phyloP scores from a whole-genome alignment of 2,888 invertebrate species.

The Chloroclystis v-ata region DNA sequence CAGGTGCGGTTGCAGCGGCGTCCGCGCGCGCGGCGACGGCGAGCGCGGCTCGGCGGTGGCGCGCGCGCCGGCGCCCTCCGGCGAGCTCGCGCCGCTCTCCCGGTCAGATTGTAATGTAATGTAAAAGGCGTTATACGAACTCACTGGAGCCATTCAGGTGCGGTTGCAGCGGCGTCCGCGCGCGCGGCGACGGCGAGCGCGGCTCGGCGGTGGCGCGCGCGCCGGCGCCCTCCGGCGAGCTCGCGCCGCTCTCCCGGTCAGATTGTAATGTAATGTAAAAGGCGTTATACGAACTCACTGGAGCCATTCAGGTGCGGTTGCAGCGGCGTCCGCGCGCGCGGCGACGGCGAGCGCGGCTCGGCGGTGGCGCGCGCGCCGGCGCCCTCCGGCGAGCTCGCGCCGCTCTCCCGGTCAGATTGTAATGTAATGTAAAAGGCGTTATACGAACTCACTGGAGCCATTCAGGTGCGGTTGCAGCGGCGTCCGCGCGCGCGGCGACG shows the following conservation, averaged over 20 bases:
- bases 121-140: slow-evolving; percentile 61
- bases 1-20: slow-evolving; percentile 63
- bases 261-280: no score
- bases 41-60: slow-evolving; percentile 63
- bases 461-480: slow-evolving; percentile 67
- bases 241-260: slow-evolving; percentile 81
- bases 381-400: slow-evolving; percentile 80
- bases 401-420: slow-evolving; percentile 82
- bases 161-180: slow-evolving; percentile 56
- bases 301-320: slow-evolving; percentile 73
- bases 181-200: slow-evolving; percentile 64
- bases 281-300: slow-evolving; percentile 73
- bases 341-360: slow-evolving; percentile 64
- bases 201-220: slow-evolving; percentile 67
- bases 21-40: slow-evolving; percentile 63
- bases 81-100: slow-evolving; percentile 81
- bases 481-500: slow-evolving; percentile 62
- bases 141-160: slow-evolving; percentile 78
- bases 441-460: slow-evolving; percentile 79
- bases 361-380: slow-evolving; percentile 68
- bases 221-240: slow-evolving; percentile 79
- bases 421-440: no score
- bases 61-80: slow-evolving; percentile 75
- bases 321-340: slow-evolving; percentile 59
- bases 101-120: no score